phyloP scores from a whole-genome alignment of 2,888 invertebrate species.

The Nipponacmea schrenckii region DNA sequence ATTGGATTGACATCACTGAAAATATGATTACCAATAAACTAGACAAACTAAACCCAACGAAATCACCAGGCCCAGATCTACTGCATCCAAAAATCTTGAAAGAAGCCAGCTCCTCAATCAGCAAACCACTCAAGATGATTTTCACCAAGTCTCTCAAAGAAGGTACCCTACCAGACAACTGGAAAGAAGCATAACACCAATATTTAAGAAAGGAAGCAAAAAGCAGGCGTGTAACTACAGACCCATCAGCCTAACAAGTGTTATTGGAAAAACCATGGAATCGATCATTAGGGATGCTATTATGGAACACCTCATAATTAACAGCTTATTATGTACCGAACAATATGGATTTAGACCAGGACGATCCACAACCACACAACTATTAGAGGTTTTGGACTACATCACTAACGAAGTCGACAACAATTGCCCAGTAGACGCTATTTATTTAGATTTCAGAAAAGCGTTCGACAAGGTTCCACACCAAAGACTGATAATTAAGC shows the following conservation, averaged over 20 bases:
- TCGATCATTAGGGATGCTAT: constrained; percentile 14
- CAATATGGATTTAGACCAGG: constrained; percentile 18
- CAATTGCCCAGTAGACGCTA: constrained; percentile 8
- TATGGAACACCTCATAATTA: constrained; percentile 7
- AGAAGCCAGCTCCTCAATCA: neutral
- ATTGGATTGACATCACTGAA: neutral
- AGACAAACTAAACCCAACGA: neutral
- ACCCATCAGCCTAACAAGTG: too few relatives aligned
- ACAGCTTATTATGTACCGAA: neutral
- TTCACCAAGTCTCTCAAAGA: constrained; percentile 7
- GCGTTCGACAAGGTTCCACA: constrained; percentile 22
- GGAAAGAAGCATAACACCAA: constrained; percentile 9
- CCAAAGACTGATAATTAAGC: too few relatives aligned
- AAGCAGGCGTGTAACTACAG: constrained; percentile 4
- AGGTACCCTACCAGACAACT: constrained; percentile 8
- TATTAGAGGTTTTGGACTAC: constrained; percentile 11
- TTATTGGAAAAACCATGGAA: constrained; percentile 18
- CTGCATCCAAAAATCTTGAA: neutral
- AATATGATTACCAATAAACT: neutral
- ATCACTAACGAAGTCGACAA: constrained; percentile 11
- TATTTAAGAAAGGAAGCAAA: constrained; percentile 17
- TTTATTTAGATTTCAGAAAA: neutral
- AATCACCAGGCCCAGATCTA: neutral
- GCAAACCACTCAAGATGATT: neutral
- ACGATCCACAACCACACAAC: constrained; percentile 11